Conservation (phyloP, 2,113 vertebrate species). For the Lasiurus borealis region DNA sequence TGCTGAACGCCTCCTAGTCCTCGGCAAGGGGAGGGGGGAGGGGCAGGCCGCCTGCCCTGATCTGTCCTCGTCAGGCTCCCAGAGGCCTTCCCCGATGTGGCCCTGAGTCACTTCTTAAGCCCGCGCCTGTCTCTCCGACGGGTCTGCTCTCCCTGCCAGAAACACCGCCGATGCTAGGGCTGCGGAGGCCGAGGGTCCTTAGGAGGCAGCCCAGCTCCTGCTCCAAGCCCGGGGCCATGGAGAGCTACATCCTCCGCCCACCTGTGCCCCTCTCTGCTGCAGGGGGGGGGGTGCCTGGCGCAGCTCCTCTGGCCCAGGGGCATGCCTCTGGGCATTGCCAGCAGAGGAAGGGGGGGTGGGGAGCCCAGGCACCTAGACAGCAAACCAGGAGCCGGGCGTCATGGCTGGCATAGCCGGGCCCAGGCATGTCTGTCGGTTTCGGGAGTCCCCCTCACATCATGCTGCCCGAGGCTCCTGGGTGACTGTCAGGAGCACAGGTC, state of each 20-base stretch:
- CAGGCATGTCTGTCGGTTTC: background rate
- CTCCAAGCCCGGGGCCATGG: background rate
- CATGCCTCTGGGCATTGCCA: background rate
- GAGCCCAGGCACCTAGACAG: background rate
- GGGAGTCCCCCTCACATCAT: background rate
- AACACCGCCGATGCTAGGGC: background rate
- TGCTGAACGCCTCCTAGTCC: background rate
- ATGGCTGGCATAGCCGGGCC: background rate
- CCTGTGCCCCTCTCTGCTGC: background rate
- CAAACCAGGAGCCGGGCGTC: too few relatives aligned
- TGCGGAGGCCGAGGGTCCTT: background rate
- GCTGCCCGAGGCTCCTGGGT: background rate
- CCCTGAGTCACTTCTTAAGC: background rate
- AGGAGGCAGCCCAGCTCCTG: background rate
- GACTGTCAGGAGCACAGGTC: background rate
- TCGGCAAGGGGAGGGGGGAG: background rate
- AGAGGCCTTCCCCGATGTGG: background rate
- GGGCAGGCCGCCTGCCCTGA: rapidly evolving
- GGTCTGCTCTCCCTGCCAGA: background rate
- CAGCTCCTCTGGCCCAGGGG: background rate
- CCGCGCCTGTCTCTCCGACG: background rate
- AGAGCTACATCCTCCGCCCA: background rate
- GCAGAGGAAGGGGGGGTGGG: background rate
- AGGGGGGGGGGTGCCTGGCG: background rate
- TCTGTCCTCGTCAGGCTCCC: rapidly evolving